Conservation (phyloP, 2,888 invertebrate species). For the Ashinkailepas kermadecensis region DNA sequence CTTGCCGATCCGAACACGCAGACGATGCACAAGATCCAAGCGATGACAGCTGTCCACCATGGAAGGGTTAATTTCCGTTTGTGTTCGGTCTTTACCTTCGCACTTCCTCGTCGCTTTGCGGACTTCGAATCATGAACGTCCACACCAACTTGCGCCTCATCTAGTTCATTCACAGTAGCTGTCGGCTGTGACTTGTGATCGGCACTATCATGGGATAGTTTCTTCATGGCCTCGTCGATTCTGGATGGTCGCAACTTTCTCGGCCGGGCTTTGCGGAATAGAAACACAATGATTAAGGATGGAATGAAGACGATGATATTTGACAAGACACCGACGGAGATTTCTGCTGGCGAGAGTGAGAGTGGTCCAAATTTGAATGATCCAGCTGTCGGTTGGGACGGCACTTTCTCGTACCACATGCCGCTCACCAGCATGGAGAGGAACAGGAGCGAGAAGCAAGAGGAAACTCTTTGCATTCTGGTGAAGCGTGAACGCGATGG, state of each 20-base stretch:
- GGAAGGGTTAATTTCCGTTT: constrained; percentile 32
- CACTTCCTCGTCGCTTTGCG: constrained; percentile 20
- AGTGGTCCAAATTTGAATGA: constrained; percentile 26
- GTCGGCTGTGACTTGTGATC: neutral
- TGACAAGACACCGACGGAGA: constrained; percentile 43
- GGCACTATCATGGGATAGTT: too few species aligned
- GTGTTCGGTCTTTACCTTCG: constrained; percentile 25
- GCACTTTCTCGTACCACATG: constrained; percentile 45
- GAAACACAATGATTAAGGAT: constrained; percentile 42
- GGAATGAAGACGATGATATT: constrained; percentile 46
- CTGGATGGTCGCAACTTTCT: constrained; percentile 27
- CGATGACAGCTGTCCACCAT: constrained; percentile 40
- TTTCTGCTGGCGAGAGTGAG: constrained; percentile 35
- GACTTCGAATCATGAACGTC: constrained; percentile 9
- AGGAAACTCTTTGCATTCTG: constrained; percentile 45
- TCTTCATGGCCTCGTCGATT: constrained; percentile 27
- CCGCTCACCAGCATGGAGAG: constrained; percentile 48
- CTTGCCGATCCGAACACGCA: constrained; percentile 40
- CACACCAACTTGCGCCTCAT: too few species aligned
- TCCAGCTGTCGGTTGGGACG: constrained; percentile 33
- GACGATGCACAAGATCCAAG: constrained; percentile 44
- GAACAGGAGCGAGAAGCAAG: constrained; percentile 46
- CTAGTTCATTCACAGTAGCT: too few species aligned
- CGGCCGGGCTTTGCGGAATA: constrained; percentile 43
- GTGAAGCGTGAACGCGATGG: constrained; percentile 47